Conservation (phyloP, 2,113 vertebrate species). For the Otolemur garnettii region DNA sequence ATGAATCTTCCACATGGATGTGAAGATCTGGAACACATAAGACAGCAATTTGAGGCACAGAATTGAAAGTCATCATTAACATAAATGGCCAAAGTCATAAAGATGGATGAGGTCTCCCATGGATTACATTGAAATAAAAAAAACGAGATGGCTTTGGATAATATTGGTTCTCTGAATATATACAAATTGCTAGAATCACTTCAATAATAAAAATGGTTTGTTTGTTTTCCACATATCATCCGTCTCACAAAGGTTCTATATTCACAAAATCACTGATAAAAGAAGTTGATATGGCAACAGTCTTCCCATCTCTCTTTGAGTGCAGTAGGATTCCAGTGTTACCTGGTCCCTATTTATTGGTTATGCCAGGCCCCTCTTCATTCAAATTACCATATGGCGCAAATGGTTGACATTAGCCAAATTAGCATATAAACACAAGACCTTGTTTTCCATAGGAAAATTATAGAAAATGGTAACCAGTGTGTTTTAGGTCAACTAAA, state of each 20-base stretch:
- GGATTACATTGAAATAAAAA: neutral
- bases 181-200: neutral
- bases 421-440: neutral
- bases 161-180: neutral
- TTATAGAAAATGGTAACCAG: neutral
- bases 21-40: conserved; percentile 37
- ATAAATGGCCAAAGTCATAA: neutral
- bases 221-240: neutral
- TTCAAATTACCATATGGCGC: conserved; percentile 20
- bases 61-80: neutral
- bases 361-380: neutral
- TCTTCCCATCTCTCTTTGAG: neutral
- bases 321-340: neutral
- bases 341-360: neutral
- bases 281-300: neutral
- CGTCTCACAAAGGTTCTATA: neutral
- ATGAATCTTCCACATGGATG: neutral
- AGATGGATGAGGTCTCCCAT: neutral
- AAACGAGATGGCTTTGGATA: neutral
- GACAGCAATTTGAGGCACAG: neutral
- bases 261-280: neutral
- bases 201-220: neutral
- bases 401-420: neutral
- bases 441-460: neutral
- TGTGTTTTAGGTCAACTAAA: neutral